Base-by-base conservation (phyloP, 1,140 invertebrate genomes). In the Ceratosolen solmsi region DNA sequence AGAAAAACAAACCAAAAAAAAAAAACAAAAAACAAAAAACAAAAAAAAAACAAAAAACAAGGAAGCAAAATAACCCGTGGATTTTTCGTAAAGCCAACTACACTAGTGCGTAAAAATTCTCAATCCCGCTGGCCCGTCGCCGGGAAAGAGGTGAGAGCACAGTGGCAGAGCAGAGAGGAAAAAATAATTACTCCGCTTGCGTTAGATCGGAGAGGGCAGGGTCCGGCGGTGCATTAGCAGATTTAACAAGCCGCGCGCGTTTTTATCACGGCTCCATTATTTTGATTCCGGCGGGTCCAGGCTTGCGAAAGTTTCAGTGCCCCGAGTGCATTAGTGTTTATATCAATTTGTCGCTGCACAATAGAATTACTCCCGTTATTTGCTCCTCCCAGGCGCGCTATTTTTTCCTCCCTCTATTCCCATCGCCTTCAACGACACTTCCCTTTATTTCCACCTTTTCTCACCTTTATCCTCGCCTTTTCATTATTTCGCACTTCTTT, bases 261-360 rank as follows among this genome's bases (percentile, higher is more conserved):
- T 87, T 87, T 87, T 87, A 86, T 86, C 86, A 84, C 84, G 79
- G 77, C 78, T 86, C 85, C 87, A 87, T 88, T 87, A 87, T 86
- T 87, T 87, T 87, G 86, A 86, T 88, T 87, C 85, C 79, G 84
- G 75, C 75, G 75, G 81, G 72, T 27, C 70, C n/a, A 41, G 30
- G 22, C n/a, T 30, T 2, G 76, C 58, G 63, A 84, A 86, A 87
- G 84, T 88, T 86, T 85, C 84, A 86, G 85, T 82, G 79, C 85
- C 83, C 80, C 82, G 85, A 86, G 86, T 86, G 87, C 86, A 87
- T 88, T 87, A 87, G 86, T 87, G 84, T 86, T 86, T 84, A 87
- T 88, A 88, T 88, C 84, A 88, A 88, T 87, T 87, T 86, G 86
- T 86, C 84, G 74, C 79, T 79, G 80, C 77, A 68, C 81, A 71